phyloP scores from a whole-genome alignment of 2,113 vertebrate genomes.

The Cinclus cinclus region DNA sequence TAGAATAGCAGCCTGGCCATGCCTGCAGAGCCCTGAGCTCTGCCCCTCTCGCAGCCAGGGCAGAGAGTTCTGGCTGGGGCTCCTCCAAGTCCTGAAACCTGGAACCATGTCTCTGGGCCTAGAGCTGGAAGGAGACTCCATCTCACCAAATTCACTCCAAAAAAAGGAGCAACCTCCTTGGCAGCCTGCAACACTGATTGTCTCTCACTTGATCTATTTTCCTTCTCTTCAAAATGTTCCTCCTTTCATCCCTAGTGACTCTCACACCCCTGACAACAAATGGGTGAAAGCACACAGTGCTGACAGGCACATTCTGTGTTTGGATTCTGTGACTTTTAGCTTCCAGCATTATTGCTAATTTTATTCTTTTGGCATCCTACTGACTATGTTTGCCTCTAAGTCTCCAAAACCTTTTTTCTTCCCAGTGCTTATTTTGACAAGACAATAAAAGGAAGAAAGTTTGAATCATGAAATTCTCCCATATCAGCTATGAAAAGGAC shows the following conservation, averaged over 20 bases:
- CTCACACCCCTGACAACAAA: neutral
- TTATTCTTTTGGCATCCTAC: neutral
- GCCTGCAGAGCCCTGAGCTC: accelerated
- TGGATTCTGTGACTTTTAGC: neutral
- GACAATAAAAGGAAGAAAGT: neutral
- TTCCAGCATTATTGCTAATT: neutral
- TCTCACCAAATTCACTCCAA: neutral
- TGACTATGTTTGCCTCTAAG: neutral
- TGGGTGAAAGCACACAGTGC: neutral
- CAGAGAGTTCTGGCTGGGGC: too few species aligned
- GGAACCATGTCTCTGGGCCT: accelerated
- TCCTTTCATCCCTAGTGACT: neutral
- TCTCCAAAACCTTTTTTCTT: neutral
- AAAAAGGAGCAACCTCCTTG: neutral
- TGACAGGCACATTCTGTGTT: neutral
- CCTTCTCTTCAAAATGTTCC: neutral
- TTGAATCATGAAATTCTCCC: neutral
- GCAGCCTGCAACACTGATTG: neutral
- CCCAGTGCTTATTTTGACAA: neutral
- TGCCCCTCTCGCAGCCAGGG: accelerated
- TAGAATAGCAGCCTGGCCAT: accelerated
- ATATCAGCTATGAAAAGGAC: neutral
- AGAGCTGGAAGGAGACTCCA: neutral
- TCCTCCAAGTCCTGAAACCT: accelerated
- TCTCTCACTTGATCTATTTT: neutral